A percentile compares a stretch with the other conserved stretches of the same genome.
These are phyloP conservation scores for Nematostella vectensis DNA, from an alignment of 92 coral and sea anemone genomes.

Conservation along the genomic window DNA sequence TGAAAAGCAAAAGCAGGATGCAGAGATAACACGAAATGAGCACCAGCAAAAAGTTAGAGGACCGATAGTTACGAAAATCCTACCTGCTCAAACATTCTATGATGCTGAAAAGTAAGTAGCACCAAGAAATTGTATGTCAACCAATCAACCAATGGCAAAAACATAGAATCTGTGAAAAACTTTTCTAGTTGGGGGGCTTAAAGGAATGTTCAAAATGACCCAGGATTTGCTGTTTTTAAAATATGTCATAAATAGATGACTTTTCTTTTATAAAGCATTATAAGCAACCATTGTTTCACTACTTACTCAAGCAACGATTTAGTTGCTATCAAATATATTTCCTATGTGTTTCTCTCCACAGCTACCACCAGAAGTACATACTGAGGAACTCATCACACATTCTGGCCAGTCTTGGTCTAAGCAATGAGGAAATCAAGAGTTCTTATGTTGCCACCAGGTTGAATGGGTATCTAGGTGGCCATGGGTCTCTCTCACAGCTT, in stretches of 20 bases:
- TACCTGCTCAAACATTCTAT: constrained; percentile 80
- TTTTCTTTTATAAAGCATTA: too few species aligned
- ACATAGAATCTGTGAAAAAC: not conserved
- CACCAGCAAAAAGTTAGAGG: constrained; percentile 45
- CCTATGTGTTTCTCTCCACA: constrained; percentile 15
- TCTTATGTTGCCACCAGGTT: constrained; percentile 75
- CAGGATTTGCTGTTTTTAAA: too few species aligned
- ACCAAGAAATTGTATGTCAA: not conserved
- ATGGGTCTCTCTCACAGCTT: constrained; percentile 38
- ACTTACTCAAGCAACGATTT: too few species aligned
- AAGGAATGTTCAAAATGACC: not conserved
- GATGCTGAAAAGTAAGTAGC: constrained; percentile 93
- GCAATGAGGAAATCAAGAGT: constrained; percentile 59
- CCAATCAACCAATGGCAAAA: too few species aligned
- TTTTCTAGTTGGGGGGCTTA: not conserved
- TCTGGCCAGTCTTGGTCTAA: constrained; percentile 55
- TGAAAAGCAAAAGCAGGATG: constrained; percentile 72
- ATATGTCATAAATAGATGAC: too few species aligned
- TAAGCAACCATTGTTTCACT: too few species aligned
- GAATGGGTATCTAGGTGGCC: constrained; percentile 85
- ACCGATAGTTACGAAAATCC: constrained; percentile 72
- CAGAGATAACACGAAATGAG: constrained; percentile 61
- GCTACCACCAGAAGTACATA: constrained; percentile 90
- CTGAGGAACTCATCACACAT: constrained; percentile 47
- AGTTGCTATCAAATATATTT: too few species aligned